Evolutionary conservation across 2,888 invertebrate species (phyloP), one percentile per base, ranked within the genome.

Genomic region (Sphinx pinastri): DNA sequence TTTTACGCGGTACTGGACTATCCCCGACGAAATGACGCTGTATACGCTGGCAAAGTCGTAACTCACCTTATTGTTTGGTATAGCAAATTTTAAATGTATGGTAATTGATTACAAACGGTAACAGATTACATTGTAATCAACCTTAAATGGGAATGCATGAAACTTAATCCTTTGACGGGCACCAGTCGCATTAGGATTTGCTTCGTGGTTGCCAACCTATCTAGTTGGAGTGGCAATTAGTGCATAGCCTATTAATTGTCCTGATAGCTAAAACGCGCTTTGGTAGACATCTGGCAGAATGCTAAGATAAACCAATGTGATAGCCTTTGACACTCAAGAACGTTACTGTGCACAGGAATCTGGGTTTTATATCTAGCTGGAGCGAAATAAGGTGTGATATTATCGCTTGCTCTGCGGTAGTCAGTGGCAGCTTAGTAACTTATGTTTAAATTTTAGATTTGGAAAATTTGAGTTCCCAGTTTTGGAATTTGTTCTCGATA

Each of bases 241-340:
- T 49, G 19, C 49, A 63, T 47, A 63, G 63, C 63, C 63, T 63
- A 63, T 63, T 63, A 63, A 63, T 63, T 63, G 63, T 63, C 63
- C 19, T 63, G 49, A 63, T 63, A 63, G 49, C 63, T 49, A 25
- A 63, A 49, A 49, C 63, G 49, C 49, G 63, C 49, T 49, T 63
- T 63, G 49, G 47, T 19, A 12, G 63, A 63, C 47, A 63, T 47
- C 25, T 63, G 49, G 19, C 47, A 49, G 47, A n/a, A 63, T 13
- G 49, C 63, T 63, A 63, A 49, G 49, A 63, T 47, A 63, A 63
- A 63, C 63, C 63, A 49, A 63, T 49, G 13, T 5, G 47, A 63
- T 49, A 49, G 63, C 63, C 63, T 49, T 63, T 63, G 49, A 63
- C 19, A 63, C 12, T 13, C 7, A 63, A 49, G 16, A 63, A 7